These are phyloP conservation scores for Caradrina kadenii DNA, from an alignment of 2,888 invertebrate genomes.

Conservation along the genomic window DNA sequence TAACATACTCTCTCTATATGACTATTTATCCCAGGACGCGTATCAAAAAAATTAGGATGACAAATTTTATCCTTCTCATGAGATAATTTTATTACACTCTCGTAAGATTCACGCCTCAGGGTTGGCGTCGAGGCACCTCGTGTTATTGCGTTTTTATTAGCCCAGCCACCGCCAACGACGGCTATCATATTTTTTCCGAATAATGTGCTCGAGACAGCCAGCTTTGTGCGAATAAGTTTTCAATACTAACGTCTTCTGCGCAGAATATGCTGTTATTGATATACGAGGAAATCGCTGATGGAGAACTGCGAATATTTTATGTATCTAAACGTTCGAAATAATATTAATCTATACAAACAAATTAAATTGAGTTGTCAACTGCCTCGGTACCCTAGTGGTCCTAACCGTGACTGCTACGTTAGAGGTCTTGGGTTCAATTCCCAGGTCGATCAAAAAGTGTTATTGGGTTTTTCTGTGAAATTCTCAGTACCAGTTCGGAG, in stretches of 20 bases:
- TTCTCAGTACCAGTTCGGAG: too few relatives aligned
- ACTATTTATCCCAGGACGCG: slow-evolving; percentile 49
- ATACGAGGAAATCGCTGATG: slow-evolving; percentile 21
- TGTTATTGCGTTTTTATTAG: slow-evolving; percentile 88
- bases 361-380: too few relatives aligned
- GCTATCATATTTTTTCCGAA: slow-evolving; percentile 81
- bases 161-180: slow-evolving; percentile 72
- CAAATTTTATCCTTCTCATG: slow-evolving; percentile 82
- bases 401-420: too few relatives aligned
- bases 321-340: not conserved
- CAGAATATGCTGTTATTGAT: slow-evolving; percentile 30
- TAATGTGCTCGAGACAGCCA: slow-evolving; percentile 77
- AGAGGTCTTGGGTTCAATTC: too few relatives aligned
- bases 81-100: slow-evolving; percentile 86
- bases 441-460: too few relatives aligned
- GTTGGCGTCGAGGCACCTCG: slow-evolving; percentile 72
- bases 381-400: too few relatives aligned
- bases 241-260: slow-evolving; percentile 65
- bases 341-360: too few relatives aligned
- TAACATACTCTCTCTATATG: slow-evolving; percentile 20
- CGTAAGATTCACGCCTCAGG: slow-evolving; percentile 81
- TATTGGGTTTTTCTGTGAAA: too few relatives aligned
- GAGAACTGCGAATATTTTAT: slow-evolving; percentile 5
- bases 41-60: slow-evolving; percentile 78
- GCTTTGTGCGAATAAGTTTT: slow-evolving; percentile 75